Evolutionary conservation across 2,888 invertebrate genomes (phyloP).

Genomic region (Caenorhabditis imperialis): DNA sequence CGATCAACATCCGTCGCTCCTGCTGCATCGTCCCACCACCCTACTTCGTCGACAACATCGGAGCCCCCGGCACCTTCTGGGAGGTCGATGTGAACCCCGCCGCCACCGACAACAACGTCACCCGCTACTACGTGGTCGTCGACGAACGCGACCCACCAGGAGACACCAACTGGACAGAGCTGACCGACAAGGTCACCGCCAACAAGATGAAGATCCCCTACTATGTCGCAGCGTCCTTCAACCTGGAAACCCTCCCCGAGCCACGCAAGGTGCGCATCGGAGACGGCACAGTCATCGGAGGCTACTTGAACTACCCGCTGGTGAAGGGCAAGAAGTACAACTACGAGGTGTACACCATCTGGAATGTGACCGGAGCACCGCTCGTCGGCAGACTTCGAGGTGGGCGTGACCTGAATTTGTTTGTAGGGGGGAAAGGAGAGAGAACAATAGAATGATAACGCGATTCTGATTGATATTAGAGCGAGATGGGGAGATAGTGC

Average conservation of each 20-base stretch:
- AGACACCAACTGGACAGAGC: constrained; percentile 76
- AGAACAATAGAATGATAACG: constrained; percentile 19
- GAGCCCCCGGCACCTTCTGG: constrained; percentile 72
- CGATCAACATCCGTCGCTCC: constrained; percentile 64
- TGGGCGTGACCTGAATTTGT: constrained; percentile 53
- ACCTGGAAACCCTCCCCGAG: constrained; percentile 73
- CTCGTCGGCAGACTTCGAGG: constrained; percentile 76
- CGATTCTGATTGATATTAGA: constrained; percentile 17
- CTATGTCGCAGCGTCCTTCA: constrained; percentile 78
- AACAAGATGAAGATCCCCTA: constrained; percentile 74
- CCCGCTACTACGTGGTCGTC: constrained; percentile 78
- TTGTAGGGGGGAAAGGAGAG: not conserved
- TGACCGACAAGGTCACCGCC: constrained; percentile 78
- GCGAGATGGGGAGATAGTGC: constrained; percentile 8
- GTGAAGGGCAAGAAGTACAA: constrained; percentile 77
- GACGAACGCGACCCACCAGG: constrained; percentile 78
- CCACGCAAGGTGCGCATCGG: constrained; percentile 72
- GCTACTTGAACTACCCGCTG: constrained; percentile 78
- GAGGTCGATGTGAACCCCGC: constrained; percentile 75
- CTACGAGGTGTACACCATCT: constrained; percentile 77
- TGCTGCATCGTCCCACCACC: constrained; percentile 79
- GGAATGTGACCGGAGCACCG: constrained; percentile 75
- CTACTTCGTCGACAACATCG: constrained; percentile 76
- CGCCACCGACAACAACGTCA: constrained; percentile 75
- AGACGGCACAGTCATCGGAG: constrained; percentile 77